Base-by-base conservation (phyloP, 2,797 vertebrate genomes). In the Anabas testudineus region DNA sequence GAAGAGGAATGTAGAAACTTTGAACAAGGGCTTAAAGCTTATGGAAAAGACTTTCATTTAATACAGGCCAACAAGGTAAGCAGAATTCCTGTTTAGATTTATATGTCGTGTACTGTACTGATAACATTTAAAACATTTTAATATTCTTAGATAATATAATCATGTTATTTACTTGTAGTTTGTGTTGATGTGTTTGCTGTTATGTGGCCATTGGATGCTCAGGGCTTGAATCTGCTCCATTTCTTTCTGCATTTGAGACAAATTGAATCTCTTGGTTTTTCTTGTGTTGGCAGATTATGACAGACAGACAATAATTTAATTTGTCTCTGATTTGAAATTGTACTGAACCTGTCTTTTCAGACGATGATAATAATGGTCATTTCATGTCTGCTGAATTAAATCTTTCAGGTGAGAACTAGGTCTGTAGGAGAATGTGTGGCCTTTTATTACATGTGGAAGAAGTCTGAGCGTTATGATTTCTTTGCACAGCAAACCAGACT, bases 401-500 rank as follows among this genome's bases (percentile, higher is more conserved):
- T 91, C 91, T 91, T 91, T 90, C 74, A 99, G 98, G 98, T 99
- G 80, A 95, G 96, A 94, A 96, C 96, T 80, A 95, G 96, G 87
- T 98, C 97, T 49, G 97, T 99, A 90, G 96, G 96, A 84, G 98
- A 99, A 87, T 99, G 98, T 92, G 97, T 99, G 87, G 97, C 97
- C 32, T 99, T 99, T 91, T 99, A 97, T 92, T 99, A 97, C 91
- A 98, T 98, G 96, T 97, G 97, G 97, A 99, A 98, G 90, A 99
- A 99, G 88, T 99, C 98, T 2, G 98, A 99, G 90, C 95, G 98
- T 79, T 98, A 97, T 42, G 96, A 97, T 94, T 98, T 98, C 95
- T 99, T 98, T 93, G 97, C 97, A 84, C 97, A 99, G 93, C 97
- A 99, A 93, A 98, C 97, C 15, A 94, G 96, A 49, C 96, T 99